These are phyloP conservation scores for Ochotona princeps DNA, from an alignment of 2,113 vertebrate genomes.

Conservation along the genomic window DNA sequence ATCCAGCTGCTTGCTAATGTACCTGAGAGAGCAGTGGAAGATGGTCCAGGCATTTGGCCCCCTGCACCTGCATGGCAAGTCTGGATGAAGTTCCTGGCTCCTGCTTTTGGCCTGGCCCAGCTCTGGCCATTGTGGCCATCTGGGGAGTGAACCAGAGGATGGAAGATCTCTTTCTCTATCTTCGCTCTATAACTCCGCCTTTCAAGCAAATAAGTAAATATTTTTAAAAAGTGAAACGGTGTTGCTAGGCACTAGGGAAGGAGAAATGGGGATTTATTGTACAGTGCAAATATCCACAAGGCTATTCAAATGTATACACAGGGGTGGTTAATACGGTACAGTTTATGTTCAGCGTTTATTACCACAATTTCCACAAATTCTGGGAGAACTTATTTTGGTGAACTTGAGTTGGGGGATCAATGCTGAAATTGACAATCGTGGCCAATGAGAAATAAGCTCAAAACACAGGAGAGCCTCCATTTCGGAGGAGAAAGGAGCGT, in stretches of 20 bases:
- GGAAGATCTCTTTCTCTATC: no score
- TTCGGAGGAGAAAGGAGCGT: rapidly evolving
- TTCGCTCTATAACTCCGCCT: no score
- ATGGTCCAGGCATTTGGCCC: no score
- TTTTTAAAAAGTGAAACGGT: no score
- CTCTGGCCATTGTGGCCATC: no score
- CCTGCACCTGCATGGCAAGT: no score
- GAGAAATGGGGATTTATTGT: neutral
- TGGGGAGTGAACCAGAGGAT: no score
- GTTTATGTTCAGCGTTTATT: neutral
- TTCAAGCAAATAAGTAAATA: no score
- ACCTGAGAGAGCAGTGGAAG: no score
- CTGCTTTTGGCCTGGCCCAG: no score
- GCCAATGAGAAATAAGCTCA: neutral
- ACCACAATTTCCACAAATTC: neutral
- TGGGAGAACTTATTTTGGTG: neutral
- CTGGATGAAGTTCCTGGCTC: no score
- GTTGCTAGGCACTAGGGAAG: neutral
- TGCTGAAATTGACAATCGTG: slow-evolving; percentile 92
- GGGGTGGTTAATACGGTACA: neutral
- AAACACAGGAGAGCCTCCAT: neutral
- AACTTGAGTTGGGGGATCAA: slow-evolving; percentile 79
- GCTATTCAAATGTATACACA: neutral
- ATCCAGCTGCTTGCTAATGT: no score
- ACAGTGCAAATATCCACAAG: neutral